Evolutionary conservation across 1,140 invertebrate genomes (phyloP), one percentile per base, ranked within the genome.

Genomic region (Drosophila bocqueti): DNA sequence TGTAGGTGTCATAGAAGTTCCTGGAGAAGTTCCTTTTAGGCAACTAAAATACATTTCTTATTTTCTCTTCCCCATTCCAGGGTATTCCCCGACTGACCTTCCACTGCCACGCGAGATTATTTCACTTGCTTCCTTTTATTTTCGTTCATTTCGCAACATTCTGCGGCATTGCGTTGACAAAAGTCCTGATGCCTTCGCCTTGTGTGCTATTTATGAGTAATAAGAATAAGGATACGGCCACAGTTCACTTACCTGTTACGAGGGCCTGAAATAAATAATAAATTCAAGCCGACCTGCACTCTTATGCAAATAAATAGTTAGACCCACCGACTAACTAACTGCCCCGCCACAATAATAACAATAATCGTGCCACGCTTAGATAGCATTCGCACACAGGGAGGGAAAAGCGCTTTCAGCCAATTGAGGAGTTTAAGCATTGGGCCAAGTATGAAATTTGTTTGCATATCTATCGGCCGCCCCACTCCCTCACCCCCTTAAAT

Each of bases 371-470:
- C 76, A 89, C 77, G 91, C 85, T 91, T 86, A 91, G 85, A 90
- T 91, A 90, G 71, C 79, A 58, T 36, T 18, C 71, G 10, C 38
- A 42, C 42, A n/a, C 15, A 36, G 18, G 49, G 42, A 76, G 62
- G 45, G 64, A 72, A 77, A 76, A 86, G 47, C 80, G 90, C 90
- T 92, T 76, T 79, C 60, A 90, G 90, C 79, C 79, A 83, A 90
- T 86, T 91, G 84, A 85, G 82, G 90, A 90, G 85, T 86, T 92
- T 90, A 91, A 91, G 74, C 90, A 91, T 91, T 92, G 90, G 81
- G 90, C 89, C 85, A 91, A 91, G 90, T 91, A 91, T 91, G 69
- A 92, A 91, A 86, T 91, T 91, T 81, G 86, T 87, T 90, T 81
- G 84, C 68, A 55, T 45, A 68, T 71, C 43, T 55, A 15, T 66